Evolutionary conservation across 2,113 vertebrate genomes (phyloP).

Genomic region (Mastomys coucha): DNA sequence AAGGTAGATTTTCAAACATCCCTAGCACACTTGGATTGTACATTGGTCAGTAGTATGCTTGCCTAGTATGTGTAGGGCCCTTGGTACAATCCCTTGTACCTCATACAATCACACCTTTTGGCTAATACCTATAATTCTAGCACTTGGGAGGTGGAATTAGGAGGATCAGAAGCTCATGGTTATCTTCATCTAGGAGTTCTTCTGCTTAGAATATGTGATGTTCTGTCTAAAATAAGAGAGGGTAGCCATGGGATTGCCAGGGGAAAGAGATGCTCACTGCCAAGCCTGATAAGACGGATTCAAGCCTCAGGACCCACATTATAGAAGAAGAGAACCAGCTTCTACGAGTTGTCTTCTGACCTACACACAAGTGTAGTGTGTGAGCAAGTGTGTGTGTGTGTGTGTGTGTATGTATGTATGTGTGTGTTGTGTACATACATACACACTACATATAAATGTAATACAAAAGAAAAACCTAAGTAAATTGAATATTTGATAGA

Average conservation of each 20-base stretch:
- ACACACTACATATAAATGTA: background rate
- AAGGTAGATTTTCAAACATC: background rate
- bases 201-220: background rate
- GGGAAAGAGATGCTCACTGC: background rate
- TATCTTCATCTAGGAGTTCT: background rate
- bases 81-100: background rate
- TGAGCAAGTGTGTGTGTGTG: too few species aligned
- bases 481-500: constrained; percentile 14
- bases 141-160: background rate
- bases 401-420: background rate
- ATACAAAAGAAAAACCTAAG: background rate
- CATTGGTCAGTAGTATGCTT: background rate
- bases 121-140: background rate
- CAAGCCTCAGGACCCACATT: background rate
- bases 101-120: background rate
- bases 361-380: background rate
- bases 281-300: background rate
- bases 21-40: background rate
- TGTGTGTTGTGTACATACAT: background rate
- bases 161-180: background rate
- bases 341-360: background rate
- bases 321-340: background rate
- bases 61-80: background rate
- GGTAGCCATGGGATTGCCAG: background rate
- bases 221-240: background rate